These are phyloP conservation scores for Conus ventricosus DNA, from an alignment of 1,140 invertebrate genomes.

Conservation along the genomic window DNA sequence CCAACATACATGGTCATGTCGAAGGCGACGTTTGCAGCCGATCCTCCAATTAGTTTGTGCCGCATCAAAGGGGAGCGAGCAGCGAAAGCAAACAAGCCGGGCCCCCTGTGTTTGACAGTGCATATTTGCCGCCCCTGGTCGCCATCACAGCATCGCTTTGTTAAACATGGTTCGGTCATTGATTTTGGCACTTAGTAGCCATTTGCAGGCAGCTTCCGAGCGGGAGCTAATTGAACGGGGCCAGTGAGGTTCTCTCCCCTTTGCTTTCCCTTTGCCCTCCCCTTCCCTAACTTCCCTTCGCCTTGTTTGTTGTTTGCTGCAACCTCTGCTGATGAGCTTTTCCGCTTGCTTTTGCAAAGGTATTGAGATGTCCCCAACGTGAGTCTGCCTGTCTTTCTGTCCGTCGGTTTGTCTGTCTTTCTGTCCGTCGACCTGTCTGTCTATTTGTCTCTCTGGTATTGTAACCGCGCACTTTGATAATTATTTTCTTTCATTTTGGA, in stretches of 20 bases:
- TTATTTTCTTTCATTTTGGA: too few species aligned
- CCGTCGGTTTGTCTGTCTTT: background rate
- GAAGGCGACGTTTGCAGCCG: background rate
- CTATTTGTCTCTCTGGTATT: background rate
- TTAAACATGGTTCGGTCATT: background rate
- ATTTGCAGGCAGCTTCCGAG: background rate
- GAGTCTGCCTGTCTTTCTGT: background rate
- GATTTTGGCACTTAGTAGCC: conserved; percentile 4
- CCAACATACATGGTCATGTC: background rate
- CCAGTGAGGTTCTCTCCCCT: background rate
- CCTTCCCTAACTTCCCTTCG: background rate
- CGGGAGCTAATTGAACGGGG: background rate
- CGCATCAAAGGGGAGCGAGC: background rate
- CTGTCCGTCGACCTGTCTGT: background rate
- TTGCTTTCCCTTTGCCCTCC: background rate
- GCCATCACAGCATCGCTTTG: background rate
- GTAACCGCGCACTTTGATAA: too few species aligned
- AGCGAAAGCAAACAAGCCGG: background rate
- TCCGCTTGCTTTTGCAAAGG: background rate
- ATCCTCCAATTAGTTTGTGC: background rate
- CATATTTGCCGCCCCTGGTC: background rate
- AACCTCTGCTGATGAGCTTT: background rate
- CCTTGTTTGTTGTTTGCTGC: background rate
- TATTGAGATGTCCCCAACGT: background rate
- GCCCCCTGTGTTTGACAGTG: background rate